A percentile compares a stretch with the other conserved stretches of the same genome.
Conservation (phyloP, 2,113 vertebrate species). For the Atlantisia rogersi region DNA sequence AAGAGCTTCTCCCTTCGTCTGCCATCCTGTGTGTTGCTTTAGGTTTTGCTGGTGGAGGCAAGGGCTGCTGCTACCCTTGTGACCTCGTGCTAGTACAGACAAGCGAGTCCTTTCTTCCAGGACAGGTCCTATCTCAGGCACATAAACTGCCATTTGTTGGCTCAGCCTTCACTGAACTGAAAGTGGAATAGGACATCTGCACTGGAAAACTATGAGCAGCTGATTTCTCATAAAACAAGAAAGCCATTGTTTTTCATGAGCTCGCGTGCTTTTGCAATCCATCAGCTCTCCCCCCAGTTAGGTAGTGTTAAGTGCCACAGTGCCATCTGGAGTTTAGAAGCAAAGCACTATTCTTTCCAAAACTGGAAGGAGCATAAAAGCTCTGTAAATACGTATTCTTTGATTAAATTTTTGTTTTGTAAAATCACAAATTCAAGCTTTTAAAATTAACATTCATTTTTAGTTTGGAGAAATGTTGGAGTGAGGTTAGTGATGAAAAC, state of each 20-base stretch:
- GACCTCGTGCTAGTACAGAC: neutral
- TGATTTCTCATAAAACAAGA: constrained; percentile 21
- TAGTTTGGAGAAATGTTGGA: neutral
- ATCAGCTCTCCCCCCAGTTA: neutral
- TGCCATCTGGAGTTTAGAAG: constrained; percentile 36
- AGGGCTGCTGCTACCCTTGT: neutral
- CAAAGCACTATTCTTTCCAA: neutral
- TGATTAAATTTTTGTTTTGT: neutral
- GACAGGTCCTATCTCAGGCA: neutral
- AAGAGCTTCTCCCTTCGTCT: neutral
- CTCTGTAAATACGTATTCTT: fast-evolving
- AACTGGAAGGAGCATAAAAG: neutral
- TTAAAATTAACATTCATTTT: neutral
- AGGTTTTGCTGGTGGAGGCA: neutral
- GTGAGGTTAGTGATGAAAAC: neutral
- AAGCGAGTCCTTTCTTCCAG: constrained; percentile 16
- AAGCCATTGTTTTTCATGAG: constrained; percentile 9
- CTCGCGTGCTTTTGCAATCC: neutral
- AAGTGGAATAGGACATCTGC: constrained; percentile 40
- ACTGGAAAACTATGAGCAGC: constrained; percentile 14
- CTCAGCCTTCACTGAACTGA: neutral
- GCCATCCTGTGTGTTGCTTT: neutral
- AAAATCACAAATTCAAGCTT: neutral
- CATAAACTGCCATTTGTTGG: constrained; percentile 26
- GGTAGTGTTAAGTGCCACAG: neutral